These are phyloP conservation scores for Nanger granti DNA, from an alignment of 2,113 vertebrate species.

Conservation along the genomic window DNA sequence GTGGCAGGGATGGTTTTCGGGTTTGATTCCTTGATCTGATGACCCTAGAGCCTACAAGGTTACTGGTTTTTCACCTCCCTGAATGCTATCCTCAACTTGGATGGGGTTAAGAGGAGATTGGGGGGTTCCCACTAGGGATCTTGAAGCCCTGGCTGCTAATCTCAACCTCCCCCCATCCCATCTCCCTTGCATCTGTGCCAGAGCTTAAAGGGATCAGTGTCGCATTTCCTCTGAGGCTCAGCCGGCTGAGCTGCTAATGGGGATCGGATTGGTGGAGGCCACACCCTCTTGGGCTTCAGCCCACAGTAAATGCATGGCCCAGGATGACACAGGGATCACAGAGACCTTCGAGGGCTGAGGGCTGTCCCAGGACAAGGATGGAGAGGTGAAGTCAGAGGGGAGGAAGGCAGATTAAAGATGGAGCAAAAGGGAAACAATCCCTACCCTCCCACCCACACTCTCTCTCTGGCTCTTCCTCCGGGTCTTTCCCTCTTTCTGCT, in stretches of 20 bases:
- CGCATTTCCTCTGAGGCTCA: conserved; percentile 25
- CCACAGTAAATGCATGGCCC: neutral
- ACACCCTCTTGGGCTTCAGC: neutral
- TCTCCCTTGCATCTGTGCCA: neutral
- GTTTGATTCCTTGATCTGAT: neutral
- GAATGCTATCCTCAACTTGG: neutral
- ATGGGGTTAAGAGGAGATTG: neutral
- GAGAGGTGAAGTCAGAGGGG: neutral
- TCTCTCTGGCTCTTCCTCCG: neutral
- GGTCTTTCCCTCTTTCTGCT: neutral
- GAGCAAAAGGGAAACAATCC: neutral
- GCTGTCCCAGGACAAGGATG: neutral
- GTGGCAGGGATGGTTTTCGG: neutral
- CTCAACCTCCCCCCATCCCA: neutral
- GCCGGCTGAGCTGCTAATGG: conserved; percentile 61
- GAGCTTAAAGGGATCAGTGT: conserved; percentile 35
- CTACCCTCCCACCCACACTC: neutral
- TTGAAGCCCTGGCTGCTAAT: neutral
- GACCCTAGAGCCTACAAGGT: neutral
- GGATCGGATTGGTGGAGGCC: conserved; percentile 46
- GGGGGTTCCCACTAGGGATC: neutral
- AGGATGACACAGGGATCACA: neutral
- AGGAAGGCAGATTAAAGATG: neutral
- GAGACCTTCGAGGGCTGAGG: neutral
- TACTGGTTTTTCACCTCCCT: neutral